phyloP scores from a whole-genome alignment of 2,888 invertebrate genomes.

The Nemoura dubitans region DNA sequence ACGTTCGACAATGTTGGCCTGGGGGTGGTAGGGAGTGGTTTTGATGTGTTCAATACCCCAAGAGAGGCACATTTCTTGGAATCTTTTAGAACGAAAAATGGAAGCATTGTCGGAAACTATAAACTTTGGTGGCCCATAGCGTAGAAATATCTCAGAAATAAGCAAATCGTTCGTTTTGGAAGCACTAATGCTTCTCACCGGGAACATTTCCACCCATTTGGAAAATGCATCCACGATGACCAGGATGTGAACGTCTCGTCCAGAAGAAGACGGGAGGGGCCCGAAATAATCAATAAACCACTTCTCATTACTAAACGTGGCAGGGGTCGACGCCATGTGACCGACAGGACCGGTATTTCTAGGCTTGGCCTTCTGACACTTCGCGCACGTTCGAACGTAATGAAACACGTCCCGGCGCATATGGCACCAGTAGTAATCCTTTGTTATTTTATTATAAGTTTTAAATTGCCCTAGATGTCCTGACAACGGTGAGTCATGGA shows the following conservation, averaged over 20 bases:
- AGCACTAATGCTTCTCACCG: background rate
- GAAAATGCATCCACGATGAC: background rate
- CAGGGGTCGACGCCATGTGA: background rate
- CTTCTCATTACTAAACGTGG: background rate
- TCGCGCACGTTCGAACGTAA: background rate
- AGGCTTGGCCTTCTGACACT: slow-evolving; percentile 5
- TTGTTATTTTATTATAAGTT: background rate
- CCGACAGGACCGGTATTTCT: background rate
- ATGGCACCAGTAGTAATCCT: background rate
- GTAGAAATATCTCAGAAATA: background rate
- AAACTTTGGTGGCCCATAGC: background rate
- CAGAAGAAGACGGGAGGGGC: background rate
- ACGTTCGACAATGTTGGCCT: slow-evolving; percentile 14
- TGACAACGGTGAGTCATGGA: background rate
- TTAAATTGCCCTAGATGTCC: slow-evolving; percentile 3
- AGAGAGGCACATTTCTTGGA: background rate
- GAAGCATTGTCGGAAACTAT: slow-evolving; percentile 5
- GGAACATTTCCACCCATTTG: slow-evolving; percentile 18
- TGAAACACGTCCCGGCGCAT: slow-evolving; percentile 16
- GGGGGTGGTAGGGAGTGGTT: background rate
- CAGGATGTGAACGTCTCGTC: background rate
- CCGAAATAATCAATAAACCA: no score
- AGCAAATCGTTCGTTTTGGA: background rate
- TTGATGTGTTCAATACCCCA: slow-evolving; percentile 13
- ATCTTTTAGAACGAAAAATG: no score